Conservation (phyloP, 2,113 vertebrate genomes). For the Brachypteracias leptosomus region DNA sequence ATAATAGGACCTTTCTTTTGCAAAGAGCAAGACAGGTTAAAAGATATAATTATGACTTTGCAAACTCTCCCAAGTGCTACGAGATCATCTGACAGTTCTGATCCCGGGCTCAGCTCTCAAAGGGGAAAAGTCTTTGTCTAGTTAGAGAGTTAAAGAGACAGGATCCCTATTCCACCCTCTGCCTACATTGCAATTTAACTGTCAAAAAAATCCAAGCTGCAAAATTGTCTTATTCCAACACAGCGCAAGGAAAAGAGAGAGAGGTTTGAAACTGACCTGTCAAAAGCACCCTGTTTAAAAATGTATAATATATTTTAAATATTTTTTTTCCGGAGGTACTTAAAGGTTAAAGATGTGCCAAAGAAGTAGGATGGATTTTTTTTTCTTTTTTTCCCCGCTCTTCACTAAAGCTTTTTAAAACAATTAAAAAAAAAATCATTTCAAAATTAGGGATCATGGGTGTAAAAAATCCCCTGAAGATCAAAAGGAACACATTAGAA, state of each 20-base stretch:
- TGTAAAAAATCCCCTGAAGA: constrained; percentile 66
- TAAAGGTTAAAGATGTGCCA: constrained; percentile 73
- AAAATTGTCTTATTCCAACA: constrained; percentile 75
- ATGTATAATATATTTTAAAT: constrained; percentile 70
- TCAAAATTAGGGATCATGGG: constrained; percentile 63
- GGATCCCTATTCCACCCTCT: constrained; percentile 77
- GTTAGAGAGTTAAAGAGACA: constrained; percentile 81
- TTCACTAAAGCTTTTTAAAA: constrained; percentile 62
- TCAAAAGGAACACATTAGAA: constrained; percentile 71
- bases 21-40: constrained; percentile 88
- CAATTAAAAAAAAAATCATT: constrained; percentile 61
- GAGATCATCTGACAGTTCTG: constrained; percentile 87
- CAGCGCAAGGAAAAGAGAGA: constrained; percentile 47
- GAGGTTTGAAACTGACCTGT: constrained; percentile 72
- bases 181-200: constrained; percentile 86
- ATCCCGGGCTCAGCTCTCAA: constrained; percentile 78
- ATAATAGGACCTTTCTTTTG: constrained; percentile 90
- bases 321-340: constrained; percentile 52
- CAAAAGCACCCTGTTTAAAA: constrained; percentile 71
- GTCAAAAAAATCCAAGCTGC: constrained; percentile 77
- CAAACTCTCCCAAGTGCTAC: constrained; percentile 83
- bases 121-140: constrained; percentile 84
- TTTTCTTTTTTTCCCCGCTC: background rate
- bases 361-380: constrained; percentile 46
- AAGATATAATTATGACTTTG: constrained; percentile 92